Conservation (phyloP, 2,797 vertebrate genomes). For the Otus scops region DNA sequence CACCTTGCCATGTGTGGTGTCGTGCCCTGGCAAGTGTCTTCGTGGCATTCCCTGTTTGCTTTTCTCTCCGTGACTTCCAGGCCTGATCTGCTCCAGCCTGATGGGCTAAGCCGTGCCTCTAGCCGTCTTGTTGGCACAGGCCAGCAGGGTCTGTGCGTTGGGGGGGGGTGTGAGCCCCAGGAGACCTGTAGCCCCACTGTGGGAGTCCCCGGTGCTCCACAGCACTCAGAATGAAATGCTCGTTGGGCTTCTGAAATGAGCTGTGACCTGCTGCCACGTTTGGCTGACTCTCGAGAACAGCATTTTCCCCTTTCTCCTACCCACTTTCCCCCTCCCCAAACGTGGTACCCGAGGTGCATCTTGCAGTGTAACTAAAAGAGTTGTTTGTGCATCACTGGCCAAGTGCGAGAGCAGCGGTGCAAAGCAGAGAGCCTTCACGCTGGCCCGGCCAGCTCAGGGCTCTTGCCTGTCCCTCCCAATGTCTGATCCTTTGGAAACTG, state of each 20-base stretch:
- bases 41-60: background rate
- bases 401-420: background rate
- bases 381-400: background rate
- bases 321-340: rapidly evolving
- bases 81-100: background rate
- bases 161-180: background rate
- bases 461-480: background rate
- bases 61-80: background rate
- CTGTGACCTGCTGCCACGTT: background rate
- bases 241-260: background rate
- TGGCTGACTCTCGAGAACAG: background rate
- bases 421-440: rapidly evolving
- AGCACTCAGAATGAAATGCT: background rate
- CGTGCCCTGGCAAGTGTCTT: background rate
- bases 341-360: rapidly evolving
- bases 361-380: background rate
- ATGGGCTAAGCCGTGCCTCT: background rate
- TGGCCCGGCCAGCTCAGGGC: background rate
- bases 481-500: background rate
- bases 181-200: rapidly evolving
- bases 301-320: background rate
- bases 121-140: background rate
- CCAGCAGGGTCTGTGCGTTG: background rate
- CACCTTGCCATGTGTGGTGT: rapidly evolving
- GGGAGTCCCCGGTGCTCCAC: background rate